Evolutionary conservation across 2,888 invertebrate species (phyloP), one percentile per base, ranked within the genome.

Genomic region (Drosophila tanythrix): DNA sequence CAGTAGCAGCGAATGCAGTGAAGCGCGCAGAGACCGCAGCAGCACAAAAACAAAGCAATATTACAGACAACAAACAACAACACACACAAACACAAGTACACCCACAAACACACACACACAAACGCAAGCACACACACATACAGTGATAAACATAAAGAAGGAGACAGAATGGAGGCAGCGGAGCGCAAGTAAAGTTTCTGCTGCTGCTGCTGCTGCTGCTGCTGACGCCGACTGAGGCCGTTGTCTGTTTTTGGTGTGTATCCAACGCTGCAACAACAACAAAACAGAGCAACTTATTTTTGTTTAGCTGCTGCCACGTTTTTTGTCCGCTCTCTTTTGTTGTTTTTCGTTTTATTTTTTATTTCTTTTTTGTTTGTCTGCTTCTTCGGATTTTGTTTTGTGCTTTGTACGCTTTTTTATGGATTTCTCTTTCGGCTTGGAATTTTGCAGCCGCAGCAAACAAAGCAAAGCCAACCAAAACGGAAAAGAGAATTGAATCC

Each of bases 261-360:
- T 84, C 75, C 85, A 82, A 77, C 52, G 75, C 71, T 70, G 76
- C 40, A 66, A 46, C 58, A 61, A 52, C 62, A 68, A 80, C 63
- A 83, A 79, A 64, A 66, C 53, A 61, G 61, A 83, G 65, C 64
- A 79, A 81, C 74, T 86, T 86, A 86, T 83, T 83, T 86, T 86
- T 86, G 87, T 83, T 82, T 79, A 79, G 81, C 79, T 74, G 79
- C 79, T 74, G 84, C 83, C 82, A 79, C 83, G 83, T 82, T 81
- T 82, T 82, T 83, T 77, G 21, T 43, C 36, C 65, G 63, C 52
- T 73, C 64, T 60, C 62, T 62, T 74, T 76, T 74, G 76, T 77
- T 77, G 63, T 64, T 66, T 67, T 82, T 74, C 62, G 38, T 74
- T 69, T 64, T 65, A 31, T 36, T 55, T 70, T 64, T 36, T 57